phyloP scores from a whole-genome alignment of 2,888 invertebrate genomes.

The Philonicus albiceps region DNA sequence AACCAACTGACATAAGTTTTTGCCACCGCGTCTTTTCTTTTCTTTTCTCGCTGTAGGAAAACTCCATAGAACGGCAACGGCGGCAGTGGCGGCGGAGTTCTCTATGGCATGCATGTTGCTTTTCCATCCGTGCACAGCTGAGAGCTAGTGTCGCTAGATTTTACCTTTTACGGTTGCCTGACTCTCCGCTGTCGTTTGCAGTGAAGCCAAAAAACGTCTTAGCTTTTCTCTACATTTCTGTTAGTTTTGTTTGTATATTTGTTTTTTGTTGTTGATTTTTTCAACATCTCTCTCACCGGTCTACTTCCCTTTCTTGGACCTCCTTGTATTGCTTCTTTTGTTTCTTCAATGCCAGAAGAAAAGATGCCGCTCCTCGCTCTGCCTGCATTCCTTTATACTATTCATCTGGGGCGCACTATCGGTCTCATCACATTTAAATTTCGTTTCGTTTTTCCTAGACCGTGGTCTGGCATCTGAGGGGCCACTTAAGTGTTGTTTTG shows the following conservation, averaged over 20 bases:
- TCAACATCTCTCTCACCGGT: slow-evolving; percentile 5
- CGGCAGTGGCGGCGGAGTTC: neutral
- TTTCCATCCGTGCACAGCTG: neutral
- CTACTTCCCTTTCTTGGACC: neutral
- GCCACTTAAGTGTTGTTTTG: slow-evolving; percentile 1
- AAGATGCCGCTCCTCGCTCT: neutral
- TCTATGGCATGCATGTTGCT: neutral
- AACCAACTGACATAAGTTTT: neutral
- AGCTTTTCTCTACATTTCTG: neutral
- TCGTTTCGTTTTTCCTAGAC: neutral
- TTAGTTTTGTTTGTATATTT: neutral
- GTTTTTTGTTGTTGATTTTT: neutral
- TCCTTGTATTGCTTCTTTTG: slow-evolving; percentile 9
- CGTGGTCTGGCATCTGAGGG: neutral
- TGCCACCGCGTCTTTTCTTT: neutral
- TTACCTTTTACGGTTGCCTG: slow-evolving; percentile 20
- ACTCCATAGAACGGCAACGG: neutral
- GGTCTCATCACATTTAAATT: neutral
- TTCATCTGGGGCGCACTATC: neutral
- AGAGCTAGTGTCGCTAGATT: neutral
- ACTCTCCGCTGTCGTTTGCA: neutral
- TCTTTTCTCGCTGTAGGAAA: neutral
- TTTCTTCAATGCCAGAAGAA: neutral
- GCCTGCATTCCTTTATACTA: neutral
- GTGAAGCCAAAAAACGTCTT: slow-evolving; percentile 11